Percentiles rank a stretch among this genome's conserved stretches.
These are phyloP conservation scores for Neoarius graeffei DNA, from an alignment of 2,113 vertebrate genomes.

Conservation along the genomic window DNA sequence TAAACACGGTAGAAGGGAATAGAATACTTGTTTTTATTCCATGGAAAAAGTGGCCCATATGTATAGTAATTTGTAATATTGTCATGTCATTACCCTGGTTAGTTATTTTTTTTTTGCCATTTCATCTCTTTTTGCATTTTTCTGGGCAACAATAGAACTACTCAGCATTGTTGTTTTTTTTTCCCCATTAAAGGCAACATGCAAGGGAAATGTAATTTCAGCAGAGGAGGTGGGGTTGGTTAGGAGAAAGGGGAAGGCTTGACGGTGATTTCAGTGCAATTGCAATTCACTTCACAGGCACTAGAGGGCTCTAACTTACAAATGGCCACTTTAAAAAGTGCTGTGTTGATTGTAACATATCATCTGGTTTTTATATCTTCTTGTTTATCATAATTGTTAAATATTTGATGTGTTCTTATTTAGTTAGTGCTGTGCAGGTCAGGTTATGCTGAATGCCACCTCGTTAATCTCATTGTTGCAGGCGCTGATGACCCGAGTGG, in stretches of 20 bases:
- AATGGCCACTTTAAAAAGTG: not conserved
- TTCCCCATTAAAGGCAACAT: not conserved
- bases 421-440: not conserved
- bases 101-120: not conserved
- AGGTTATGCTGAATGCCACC: not conserved
- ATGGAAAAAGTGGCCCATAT: no score
- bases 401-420: not conserved
- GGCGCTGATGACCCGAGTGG: constrained; percentile 80
- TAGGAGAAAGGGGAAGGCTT: not conserved
- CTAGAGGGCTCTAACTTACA: not conserved
- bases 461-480: constrained; percentile 52
- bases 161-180: not conserved
- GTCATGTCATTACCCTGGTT: not conserved
- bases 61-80: no score
- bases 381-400: not conserved
- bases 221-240: not conserved
- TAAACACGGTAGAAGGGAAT: no score
- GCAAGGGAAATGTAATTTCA: not conserved
- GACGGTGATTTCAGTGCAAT: not conserved
- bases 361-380: not conserved
- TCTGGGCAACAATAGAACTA: not conserved
- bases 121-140: not conserved
- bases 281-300: not conserved
- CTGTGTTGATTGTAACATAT: not conserved
- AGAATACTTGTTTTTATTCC: no score